Conservation (phyloP, 2,797 vertebrate genomes). For the Notoglanidium macrostoma region DNA sequence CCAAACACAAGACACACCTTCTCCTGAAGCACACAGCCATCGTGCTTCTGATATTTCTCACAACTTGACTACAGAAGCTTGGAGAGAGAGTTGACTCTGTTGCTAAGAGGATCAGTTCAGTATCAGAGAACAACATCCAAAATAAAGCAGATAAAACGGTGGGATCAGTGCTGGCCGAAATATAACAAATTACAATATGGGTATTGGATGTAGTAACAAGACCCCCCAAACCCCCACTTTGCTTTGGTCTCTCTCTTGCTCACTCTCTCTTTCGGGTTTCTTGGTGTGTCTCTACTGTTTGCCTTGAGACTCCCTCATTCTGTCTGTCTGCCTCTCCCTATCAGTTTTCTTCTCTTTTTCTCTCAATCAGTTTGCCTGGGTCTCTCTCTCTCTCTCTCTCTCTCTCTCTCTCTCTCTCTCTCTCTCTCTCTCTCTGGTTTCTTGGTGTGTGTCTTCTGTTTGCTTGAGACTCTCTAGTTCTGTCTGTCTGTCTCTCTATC, state of each 20-base stretch:
- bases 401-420: conserved; percentile 19
- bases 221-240: not conserved
- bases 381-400: not conserved
- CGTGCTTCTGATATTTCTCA: not conserved
- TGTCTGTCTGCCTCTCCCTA: not conserved
- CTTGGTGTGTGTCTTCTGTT: not conserved
- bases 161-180: not conserved
- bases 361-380: not conserved
- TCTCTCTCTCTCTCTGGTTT: not conserved
- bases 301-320: not conserved
- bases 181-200: not conserved
- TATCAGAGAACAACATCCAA: not conserved
- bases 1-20: not conserved
- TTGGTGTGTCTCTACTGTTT: not conserved
- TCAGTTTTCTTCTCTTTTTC: not conserved
- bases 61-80: not conserved
- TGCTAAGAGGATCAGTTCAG: not conserved
- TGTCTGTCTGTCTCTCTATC: not conserved
- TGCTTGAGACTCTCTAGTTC: not conserved
- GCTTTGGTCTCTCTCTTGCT: conserved; percentile 6
- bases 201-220: not conserved
- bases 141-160: not conserved
- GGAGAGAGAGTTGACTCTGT: not conserved
- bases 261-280: not conserved
- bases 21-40: not conserved